Percentiles rank a stretch among this genome's conserved stretches.
These are phyloP conservation scores for Campoletis sonorensis DNA, from an alignment of 1,140 invertebrate species.

Conservation along the genomic window DNA sequence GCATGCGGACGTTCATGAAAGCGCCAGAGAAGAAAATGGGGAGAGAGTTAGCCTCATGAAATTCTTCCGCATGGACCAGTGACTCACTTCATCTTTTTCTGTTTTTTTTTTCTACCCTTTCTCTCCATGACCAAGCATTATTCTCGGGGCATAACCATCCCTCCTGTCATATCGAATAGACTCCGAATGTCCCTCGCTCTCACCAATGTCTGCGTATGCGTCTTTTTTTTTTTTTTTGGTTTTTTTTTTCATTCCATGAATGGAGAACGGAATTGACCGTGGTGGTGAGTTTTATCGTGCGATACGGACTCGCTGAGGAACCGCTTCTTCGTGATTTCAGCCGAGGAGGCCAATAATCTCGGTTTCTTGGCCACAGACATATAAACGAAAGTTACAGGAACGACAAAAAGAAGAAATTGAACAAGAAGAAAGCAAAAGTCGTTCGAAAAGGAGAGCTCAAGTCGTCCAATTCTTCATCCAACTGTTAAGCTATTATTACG, in stretches of 20 bases:
- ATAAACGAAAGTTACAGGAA: conserved; percentile 40
- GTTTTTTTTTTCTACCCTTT: neutral
- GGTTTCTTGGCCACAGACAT: conserved; percentile 36
- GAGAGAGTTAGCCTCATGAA: conserved; percentile 7
- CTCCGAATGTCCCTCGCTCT: neutral
- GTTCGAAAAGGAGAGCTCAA: conserved; percentile 10
- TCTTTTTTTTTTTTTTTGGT: too few species aligned
- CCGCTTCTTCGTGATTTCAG: conserved; percentile 58
- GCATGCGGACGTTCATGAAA: neutral
- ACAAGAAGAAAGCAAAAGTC: neutral
- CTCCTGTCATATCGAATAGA: conserved; percentile 20
- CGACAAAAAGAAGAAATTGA: neutral
- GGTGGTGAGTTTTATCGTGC: conserved; percentile 51
- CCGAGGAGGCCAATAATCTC: conserved; percentile 48
- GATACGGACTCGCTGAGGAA: conserved; percentile 46
- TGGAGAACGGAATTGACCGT: neutral
- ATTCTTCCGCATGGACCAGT: neutral
- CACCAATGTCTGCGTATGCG: conserved; percentile 1
- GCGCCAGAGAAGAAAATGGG: neutral
- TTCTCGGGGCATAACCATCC: neutral
- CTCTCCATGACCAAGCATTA: neutral
- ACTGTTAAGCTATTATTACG: conserved; percentile 24
- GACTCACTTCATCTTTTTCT: neutral
- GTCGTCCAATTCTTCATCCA: conserved; percentile 41
- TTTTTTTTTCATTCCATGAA: neutral